Conservation (phyloP, 2,797 vertebrate genomes). For the Tympanoctomys barrerae region DNA sequence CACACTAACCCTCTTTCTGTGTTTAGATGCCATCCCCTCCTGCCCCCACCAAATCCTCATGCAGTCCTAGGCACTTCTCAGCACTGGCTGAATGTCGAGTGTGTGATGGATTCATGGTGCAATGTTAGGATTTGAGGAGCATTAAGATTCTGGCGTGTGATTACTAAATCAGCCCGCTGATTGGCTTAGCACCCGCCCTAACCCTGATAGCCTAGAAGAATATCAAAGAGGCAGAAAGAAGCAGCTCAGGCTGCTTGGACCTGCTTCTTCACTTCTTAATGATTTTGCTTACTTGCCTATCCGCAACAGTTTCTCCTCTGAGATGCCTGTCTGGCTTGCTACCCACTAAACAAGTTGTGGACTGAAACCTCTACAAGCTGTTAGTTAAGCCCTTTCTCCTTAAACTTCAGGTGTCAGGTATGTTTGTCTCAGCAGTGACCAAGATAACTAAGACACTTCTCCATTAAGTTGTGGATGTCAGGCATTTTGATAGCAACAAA, state of each 20-base stretch:
- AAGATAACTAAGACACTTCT: background rate
- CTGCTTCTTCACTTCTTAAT: background rate
- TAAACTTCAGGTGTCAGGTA: background rate
- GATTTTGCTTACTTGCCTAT: background rate
- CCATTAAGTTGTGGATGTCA: background rate
- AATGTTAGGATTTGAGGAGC: background rate
- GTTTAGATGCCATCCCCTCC: background rate
- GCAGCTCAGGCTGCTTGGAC: background rate
- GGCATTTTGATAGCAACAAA: background rate
- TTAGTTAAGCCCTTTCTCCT: background rate
- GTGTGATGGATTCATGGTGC: background rate
- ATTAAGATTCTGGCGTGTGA: background rate
- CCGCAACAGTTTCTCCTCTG: background rate
- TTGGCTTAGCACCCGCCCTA: background rate
- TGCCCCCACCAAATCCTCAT: background rate
- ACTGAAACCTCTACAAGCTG: background rate
- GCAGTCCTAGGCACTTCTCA: background rate
- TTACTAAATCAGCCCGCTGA: background rate
- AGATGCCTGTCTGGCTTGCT: background rate
- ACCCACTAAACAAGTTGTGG: background rate
- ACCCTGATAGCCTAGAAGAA: background rate
- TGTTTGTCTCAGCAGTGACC: background rate
- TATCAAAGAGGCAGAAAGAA: background rate
- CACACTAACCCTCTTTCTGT: background rate
- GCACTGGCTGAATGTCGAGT: background rate